Conservation (phyloP, 2,113 vertebrate species). For the Haliaeetus leucogaster region DNA sequence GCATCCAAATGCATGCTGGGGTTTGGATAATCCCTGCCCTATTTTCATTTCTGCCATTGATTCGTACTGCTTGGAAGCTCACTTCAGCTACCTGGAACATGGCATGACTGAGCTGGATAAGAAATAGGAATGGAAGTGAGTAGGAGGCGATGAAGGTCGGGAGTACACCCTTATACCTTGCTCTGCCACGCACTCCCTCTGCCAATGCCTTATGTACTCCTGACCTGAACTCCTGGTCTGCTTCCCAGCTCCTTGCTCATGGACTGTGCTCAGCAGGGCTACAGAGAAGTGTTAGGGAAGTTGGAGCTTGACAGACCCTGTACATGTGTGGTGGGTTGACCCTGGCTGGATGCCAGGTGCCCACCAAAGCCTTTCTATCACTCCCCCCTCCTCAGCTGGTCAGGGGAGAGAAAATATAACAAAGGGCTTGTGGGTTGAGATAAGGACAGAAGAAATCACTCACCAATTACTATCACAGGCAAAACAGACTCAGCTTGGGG, state of each 20-base stretch:
- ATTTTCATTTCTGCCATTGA: not conserved
- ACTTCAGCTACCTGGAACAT: not conserved
- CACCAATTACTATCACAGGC: no score
- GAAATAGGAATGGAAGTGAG: not conserved
- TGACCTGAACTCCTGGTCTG: not conserved
- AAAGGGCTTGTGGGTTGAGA: no score
- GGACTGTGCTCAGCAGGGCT: not conserved
- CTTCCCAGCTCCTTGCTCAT: not conserved
- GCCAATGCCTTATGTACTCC: not conserved
- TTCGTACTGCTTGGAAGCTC: not conserved
- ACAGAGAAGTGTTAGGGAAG: not conserved
- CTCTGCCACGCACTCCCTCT: not conserved
- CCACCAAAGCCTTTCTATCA: no score
- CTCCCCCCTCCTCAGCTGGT: no score
- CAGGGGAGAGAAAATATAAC: no score
- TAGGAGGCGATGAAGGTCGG: not conserved
- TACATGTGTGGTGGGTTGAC: no score
- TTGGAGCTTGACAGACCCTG: not conserved
- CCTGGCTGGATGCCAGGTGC: no score
- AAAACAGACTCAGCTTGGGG: no score
- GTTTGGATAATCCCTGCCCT: not conserved
- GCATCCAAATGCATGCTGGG: not conserved
- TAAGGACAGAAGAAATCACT: no score
- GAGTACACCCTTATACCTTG: not conserved
- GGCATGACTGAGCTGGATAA: not conserved